Conservation (phyloP, 2,113 vertebrate species). For the Mellivora capensis region DNA sequence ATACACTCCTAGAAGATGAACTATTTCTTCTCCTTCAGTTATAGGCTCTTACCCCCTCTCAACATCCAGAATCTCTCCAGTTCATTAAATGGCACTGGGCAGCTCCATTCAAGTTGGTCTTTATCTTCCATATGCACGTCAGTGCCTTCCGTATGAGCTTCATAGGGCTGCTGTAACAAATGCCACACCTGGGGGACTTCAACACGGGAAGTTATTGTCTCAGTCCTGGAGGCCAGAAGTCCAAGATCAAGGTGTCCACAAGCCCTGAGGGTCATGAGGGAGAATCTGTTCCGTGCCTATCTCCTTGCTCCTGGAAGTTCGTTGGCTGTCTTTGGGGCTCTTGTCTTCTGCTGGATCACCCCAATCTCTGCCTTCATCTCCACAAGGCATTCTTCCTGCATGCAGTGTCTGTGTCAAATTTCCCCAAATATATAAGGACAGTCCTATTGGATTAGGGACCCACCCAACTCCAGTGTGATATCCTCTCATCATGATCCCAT, state of each 20-base stretch:
- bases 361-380: not conserved
- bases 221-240: not conserved
- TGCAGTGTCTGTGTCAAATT: not conserved
- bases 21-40: not conserved
- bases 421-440: not conserved
- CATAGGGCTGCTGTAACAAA: too few relatives aligned
- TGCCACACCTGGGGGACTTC: rapidly evolving
- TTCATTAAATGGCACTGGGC: not conserved
- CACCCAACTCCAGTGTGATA: not conserved
- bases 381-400: not conserved
- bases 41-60: not conserved
- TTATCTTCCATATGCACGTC: not conserved
- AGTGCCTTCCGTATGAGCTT: not conserved
- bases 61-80: not conserved
- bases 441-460: not conserved
- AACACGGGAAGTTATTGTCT: too few relatives aligned
- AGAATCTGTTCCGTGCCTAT: rapidly evolving
- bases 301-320: not conserved
- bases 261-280: not conserved
- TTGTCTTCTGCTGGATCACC: not conserved
- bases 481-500: not conserved
- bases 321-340: rapidly evolving
- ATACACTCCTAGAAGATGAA: not conserved
- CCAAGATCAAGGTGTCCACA: not conserved
- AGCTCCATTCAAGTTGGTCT: not conserved